Evolutionary conservation across 1,140 invertebrate species (phyloP), one percentile per base, ranked within the genome.

Genomic region (Drosophila tristis): DNA sequence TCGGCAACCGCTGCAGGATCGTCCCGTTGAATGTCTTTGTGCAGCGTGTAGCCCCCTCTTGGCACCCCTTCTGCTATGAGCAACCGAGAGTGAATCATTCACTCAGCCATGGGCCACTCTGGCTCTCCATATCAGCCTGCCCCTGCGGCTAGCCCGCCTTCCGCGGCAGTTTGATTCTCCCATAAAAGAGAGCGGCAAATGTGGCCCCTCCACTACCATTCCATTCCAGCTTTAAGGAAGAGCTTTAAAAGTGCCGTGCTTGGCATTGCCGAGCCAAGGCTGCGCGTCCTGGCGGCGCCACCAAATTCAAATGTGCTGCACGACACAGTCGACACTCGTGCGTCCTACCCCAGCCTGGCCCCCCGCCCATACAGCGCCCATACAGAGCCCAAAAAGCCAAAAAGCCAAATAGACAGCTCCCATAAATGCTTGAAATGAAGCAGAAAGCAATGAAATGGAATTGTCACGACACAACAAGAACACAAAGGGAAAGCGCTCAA

Each of bases 361-460:
- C 11, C n/a, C 25, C 1, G 15, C 39, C 4, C 43, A 35, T 16
- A 16, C 16, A 16, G 16, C 0, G 16, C 16, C 39, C 9, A 0
- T 39, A 8, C 23, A 47, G 43, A 63, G 35, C 66, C 9, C 4
- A 29, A 59, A 58, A 81, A 72, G 78, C 9, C 4, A 29, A 59
- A 58, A 81, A 72, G 78, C 74, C 82, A 76, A 76, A 76, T 68
- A 76, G 73, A 76, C 73, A 76, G 78, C 82, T 70, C 84, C 79
- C 76, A 87, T 82, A 82, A 89, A 89, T 87, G 82, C 71, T 87
- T 76, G 82, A 87, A 87, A 89, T 78, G 84, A 65, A 89, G 71
- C 84, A 87, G 74, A 87, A 87, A 87, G 74, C 82, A 82, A 89
- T 89, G 75, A 89, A 87, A 89, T 71, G 81, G 85, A 86, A 86